These are phyloP conservation scores for Heliconius aoede DNA, from an alignment of 2,888 invertebrate species.

Conservation along the genomic window DNA sequence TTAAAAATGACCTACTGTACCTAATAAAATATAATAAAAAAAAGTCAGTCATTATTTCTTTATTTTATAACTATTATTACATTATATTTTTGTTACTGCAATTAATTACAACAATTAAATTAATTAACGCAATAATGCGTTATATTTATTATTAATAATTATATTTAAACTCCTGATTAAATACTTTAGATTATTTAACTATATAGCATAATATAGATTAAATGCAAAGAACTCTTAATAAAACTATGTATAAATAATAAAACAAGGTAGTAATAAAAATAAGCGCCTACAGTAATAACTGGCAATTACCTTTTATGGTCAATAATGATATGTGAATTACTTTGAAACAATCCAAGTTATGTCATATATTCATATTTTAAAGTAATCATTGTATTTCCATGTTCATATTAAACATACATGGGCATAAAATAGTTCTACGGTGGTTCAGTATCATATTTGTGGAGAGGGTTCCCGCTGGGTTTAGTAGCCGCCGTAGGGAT, in stretches of 20 bases:
- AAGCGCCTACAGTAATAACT: constrained; percentile 32
- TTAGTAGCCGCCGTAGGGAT: too few relatives aligned
- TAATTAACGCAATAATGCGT: not conserved
- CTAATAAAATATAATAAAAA: not conserved
- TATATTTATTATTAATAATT: too few relatives aligned
- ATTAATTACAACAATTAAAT: not conserved
- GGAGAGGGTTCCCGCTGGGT: too few relatives aligned
- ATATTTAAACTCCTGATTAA: not conserved
- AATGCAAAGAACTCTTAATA: not conserved
- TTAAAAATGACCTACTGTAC: too few relatives aligned
- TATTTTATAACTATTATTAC: not conserved
- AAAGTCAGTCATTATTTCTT: not conserved
- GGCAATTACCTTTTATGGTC: constrained; percentile 30
- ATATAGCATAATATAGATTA: not conserved
- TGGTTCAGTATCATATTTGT: too few relatives aligned
- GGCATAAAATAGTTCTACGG: not conserved
- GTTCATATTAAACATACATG: constrained; percentile 18
- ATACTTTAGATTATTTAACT: too few relatives aligned
- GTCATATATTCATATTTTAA: constrained; percentile 45
- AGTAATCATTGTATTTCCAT: constrained; percentile 41
- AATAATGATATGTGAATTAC: constrained; percentile 22
- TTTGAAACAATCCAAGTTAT: constrained; percentile 37
- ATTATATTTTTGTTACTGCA: too few relatives aligned
- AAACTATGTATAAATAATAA: too few relatives aligned
- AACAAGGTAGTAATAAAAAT: constrained; percentile 24